Evolutionary conservation across 2,113 vertebrate genomes (phyloP), one percentile per base, ranked within the genome.

Genomic region (Orientallactaga bullata): DNA sequence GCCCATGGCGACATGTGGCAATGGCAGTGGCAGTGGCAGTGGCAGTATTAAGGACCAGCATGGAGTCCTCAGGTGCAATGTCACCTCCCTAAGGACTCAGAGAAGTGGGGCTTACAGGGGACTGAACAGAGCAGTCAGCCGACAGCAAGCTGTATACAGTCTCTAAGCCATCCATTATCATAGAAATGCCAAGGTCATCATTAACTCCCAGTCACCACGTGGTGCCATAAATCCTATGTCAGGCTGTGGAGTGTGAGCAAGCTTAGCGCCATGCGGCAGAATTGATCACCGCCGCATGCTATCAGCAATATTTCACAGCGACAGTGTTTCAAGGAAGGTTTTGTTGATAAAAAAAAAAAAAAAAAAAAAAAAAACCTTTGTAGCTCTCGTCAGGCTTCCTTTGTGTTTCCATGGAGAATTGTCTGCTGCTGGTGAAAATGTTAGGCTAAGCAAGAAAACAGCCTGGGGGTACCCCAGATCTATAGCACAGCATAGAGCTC

Each of bases 1-100:
- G 39, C 12, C 24, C 3, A 0, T 2, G 0, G 0, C 11, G 42
- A 47, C 42, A 8, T 3, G 0, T n/a, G 7, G 1, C 1, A 2
- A 10, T 90, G 1, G 18, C 63, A 28, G 11, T 21, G n/a, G n/a
- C n/a, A n/a, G 0, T n/a, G 7, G 1, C 1, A 2, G 7, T 90
- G 1, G 18, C 63, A 28, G 11, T 21, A 30, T 16, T 2, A 37
- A 71, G 28, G 23, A 39, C 30, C 21, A 47, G 47, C 24, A 10
- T 37, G 10, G 80, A n/a, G 42, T 66, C 28, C 51, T 35, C 3
- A 0, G 32, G 65, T 28, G 8, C 3, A 10, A 12, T 2, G 4
- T 11, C 30, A 11, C 37, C 20, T 37, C 73, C 74, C 68, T 16
- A 8, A 0, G 79, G 89, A 10, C 30, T 35, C 55, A 5, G 82